phyloP scores from a whole-genome alignment of 2,888 invertebrate species.

The Hirtodrosophila duncani region DNA sequence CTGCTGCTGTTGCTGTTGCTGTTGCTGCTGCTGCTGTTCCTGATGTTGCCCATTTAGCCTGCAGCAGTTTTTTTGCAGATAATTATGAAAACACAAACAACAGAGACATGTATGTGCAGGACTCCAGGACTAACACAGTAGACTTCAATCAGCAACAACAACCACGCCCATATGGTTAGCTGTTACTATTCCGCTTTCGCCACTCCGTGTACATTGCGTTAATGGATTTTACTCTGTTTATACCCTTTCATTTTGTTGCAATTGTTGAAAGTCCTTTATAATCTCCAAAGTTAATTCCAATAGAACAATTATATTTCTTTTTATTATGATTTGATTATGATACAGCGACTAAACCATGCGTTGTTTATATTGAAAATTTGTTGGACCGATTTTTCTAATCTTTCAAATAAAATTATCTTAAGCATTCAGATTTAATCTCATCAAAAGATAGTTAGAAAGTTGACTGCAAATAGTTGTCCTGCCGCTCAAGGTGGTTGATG shows the following conservation, averaged over 20 bases:
- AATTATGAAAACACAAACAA: slow-evolving; percentile 54
- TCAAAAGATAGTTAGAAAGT: too few relatives aligned
- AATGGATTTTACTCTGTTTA: slow-evolving; percentile 52
- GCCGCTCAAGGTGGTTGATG: not conserved
- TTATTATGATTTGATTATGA: too few relatives aligned
- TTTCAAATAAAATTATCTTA: too few relatives aligned
- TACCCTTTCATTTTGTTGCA: too few relatives aligned
- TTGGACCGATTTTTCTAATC: too few relatives aligned
- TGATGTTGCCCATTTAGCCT: slow-evolving; percentile 33
- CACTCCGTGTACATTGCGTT: slow-evolving; percentile 37
- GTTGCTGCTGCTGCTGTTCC: slow-evolving; percentile 1
- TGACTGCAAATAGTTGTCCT: not conserved
- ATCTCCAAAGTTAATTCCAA: too few relatives aligned
- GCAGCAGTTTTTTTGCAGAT: slow-evolving; percentile 41
- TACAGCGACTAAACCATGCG: too few relatives aligned
- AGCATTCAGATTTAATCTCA: too few relatives aligned
- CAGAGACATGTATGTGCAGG: slow-evolving; percentile 11
- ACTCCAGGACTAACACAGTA: not conserved
- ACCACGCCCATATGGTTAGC: slow-evolving; percentile 34
- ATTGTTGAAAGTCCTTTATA: too few relatives aligned
- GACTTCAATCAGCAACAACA: slow-evolving; percentile 22
- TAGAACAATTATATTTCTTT: too few relatives aligned
- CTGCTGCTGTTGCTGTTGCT: slow-evolving; percentile 11
- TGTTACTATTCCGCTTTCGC: slow-evolving; percentile 6
- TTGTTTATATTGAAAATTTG: too few relatives aligned